A percentile compares a stretch with the other conserved stretches of the same genome.
Conservation (phyloP, 1,140 invertebrate genomes). For the Megalonaias nervosa region DNA sequence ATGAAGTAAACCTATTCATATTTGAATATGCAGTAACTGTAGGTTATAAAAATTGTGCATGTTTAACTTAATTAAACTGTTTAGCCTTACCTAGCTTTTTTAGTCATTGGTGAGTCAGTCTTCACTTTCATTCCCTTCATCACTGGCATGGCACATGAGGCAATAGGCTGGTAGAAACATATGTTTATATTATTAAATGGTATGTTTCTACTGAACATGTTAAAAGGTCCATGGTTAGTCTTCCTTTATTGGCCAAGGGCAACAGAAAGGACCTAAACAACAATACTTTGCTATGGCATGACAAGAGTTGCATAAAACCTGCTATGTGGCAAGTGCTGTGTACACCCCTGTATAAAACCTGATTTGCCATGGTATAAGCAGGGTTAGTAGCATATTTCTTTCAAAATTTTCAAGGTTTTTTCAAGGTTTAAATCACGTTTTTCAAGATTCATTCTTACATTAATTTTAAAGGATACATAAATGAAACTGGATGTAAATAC, state of each 20-base stretch:
- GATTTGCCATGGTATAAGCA: too few species aligned
- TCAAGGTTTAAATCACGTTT: too few species aligned
- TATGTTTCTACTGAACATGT: background rate
- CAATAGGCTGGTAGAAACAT: conserved; percentile 86
- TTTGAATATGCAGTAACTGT: too few species aligned
- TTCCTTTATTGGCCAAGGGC: background rate
- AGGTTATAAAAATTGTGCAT: background rate
- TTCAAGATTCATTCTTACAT: too few species aligned
- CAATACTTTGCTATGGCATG: too few species aligned
- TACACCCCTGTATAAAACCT: too few species aligned
- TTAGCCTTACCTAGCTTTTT: conserved; percentile 84
- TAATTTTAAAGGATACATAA: too few species aligned
- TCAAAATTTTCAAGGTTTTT: too few species aligned
- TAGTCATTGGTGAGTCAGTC: conserved; percentile 96
- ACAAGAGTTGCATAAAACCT: too few species aligned
- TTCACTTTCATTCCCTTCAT: conserved; percentile 99
- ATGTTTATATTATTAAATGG: background rate
- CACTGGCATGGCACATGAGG: conserved; percentile 99
- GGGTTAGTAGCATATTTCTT: too few species aligned
- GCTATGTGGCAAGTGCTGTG: too few species aligned
- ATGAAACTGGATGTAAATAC: too few species aligned
- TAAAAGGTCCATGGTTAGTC: background rate
- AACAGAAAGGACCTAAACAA: background rate
- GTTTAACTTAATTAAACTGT: background rate
- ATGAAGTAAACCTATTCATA: background rate